Conservation (phyloP, 2,797 vertebrate species). For the Enteromius radiatus region DNA sequence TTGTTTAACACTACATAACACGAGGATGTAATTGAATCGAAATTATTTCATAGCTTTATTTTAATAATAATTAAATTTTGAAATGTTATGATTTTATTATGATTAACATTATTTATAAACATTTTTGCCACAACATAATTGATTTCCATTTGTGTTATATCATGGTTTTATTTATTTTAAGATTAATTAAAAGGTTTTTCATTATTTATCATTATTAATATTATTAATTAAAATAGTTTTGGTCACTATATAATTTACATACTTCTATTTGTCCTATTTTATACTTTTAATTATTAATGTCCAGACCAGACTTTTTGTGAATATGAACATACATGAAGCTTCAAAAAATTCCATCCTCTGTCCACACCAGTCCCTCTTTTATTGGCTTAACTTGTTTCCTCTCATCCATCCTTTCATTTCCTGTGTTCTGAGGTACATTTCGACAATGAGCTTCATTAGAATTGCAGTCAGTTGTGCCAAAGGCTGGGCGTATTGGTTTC, state of each 20-base stretch:
- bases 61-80: not conserved
- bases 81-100: not conserved
- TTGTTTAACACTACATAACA: not conserved
- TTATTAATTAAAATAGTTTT: not conserved
- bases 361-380: conserved; percentile 27
- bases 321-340: too few relatives aligned
- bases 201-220: not conserved
- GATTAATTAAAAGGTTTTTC: not conserved
- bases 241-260: too few relatives aligned
- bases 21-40: too few relatives aligned
- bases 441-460: conserved; percentile 15
- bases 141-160: not conserved
- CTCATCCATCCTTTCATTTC: conserved; percentile 69
- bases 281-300: not conserved
- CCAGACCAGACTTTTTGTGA: not conserved
- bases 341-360: not conserved
- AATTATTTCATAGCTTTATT: not conserved
- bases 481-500: not conserved
- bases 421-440: conserved; percentile 52
- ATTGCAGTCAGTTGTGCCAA: conserved; percentile 19
- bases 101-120: not conserved
- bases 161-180: not conserved
- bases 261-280: not conserved
- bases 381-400: conserved; percentile 66
- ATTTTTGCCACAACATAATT: not conserved